phyloP scores from a whole-genome alignment of 1,140 invertebrate genomes.

The Bilobella aurantiaca region DNA sequence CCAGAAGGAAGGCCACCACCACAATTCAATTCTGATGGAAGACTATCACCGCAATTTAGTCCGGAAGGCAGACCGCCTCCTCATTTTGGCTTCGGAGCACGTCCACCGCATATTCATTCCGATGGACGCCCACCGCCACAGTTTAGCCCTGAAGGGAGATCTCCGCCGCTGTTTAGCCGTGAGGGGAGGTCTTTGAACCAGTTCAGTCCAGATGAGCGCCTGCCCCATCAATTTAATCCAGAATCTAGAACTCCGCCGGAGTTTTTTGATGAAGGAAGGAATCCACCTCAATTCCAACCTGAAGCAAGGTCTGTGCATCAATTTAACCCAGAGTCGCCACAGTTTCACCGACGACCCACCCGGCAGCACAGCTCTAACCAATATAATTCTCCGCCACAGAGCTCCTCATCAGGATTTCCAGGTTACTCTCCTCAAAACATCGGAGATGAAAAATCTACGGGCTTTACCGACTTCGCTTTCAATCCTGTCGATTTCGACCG shows the following conservation, averaged over 20 bases:
- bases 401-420: too few relatives aligned
- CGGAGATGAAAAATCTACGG: not conserved
- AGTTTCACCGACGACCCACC: not conserved
- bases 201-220: not conserved
- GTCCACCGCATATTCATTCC: not conserved
- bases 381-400: not conserved
- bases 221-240: too few relatives aligned
- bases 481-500: not conserved
- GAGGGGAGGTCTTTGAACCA: not conserved
- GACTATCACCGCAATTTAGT: too few relatives aligned
- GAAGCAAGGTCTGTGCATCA: not conserved
- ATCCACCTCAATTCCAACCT: not conserved
- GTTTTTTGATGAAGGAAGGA: not conserved
- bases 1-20: not conserved
- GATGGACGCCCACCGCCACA: too few relatives aligned
- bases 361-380: not conserved
- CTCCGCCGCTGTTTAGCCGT: not conserved
- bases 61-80: not conserved
- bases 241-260: not conserved
- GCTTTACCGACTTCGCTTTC: not conserved
- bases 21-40: not conserved
- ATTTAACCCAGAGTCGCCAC: too few relatives aligned
- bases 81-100: too few relatives aligned
- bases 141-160: not conserved
- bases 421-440: too few relatives aligned